These are phyloP conservation scores for Capreolus pygargus DNA, from an alignment of 2,113 vertebrate genomes.

Conservation along the genomic window DNA sequence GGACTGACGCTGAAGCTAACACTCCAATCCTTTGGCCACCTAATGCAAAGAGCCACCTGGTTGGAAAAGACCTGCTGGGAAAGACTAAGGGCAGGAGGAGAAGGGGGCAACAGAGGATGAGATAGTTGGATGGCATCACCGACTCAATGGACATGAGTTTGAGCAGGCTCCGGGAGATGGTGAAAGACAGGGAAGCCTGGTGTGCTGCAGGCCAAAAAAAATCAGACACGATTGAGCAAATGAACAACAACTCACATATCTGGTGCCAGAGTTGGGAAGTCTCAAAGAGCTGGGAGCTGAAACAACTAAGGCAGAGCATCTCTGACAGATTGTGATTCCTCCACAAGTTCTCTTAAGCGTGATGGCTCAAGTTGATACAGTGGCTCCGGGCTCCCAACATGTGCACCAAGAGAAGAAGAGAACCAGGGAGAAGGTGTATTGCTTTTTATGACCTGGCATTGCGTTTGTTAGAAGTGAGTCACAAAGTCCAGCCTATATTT, in stretches of 20 bases:
- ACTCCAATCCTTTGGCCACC: background rate
- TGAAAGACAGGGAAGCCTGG: background rate
- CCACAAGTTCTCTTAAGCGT: background rate
- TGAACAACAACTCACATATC: background rate
- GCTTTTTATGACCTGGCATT: background rate
- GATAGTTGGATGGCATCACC: background rate
- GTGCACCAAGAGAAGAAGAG: background rate
- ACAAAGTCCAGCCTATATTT: background rate
- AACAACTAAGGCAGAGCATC: background rate
- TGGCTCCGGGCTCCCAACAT: background rate
- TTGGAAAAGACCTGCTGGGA: background rate
- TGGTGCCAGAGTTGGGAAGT: background rate
- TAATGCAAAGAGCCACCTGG: background rate
- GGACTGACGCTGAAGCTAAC: background rate
- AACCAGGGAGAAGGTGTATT: background rate
- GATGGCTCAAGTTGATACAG: background rate
- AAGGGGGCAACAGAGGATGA: background rate
- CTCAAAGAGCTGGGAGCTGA: background rate
- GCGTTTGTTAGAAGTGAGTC: background rate
- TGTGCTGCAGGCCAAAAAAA: background rate
- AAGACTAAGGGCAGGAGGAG: background rate
- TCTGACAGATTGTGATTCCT: background rate
- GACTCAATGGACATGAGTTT: background rate
- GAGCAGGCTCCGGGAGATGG: background rate
- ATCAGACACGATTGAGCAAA: fast-evolving